Evolutionary conservation across 2,888 invertebrate genomes (phyloP), one percentile per base, ranked within the genome.

Genomic region (Drosophila macrospina): DNA sequence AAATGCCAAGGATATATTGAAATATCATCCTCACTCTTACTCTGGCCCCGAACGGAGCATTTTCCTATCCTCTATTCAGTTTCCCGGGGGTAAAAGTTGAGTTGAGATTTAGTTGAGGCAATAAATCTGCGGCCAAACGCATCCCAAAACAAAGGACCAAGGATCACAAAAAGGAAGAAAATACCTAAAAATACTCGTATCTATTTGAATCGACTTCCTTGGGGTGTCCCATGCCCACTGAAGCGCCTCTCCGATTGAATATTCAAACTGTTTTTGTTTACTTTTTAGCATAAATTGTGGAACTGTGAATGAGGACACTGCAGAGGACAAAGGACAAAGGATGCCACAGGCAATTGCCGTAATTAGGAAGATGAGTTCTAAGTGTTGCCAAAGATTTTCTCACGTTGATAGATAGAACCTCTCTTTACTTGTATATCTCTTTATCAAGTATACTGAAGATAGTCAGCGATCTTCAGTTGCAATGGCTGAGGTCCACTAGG

Each of bases 101-200:
- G 56, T 67, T 66, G 54, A 61, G 60, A 67, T 68, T 64, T 71
- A 65, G 62, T 34, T 45, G 56, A 70, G 63, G 79, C 86, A 86
- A 86, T 86, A 89, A 88, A 88, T 89, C 78, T 88, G 86, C 34
- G 84, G 88, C 77, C 60, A 67, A 72, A 70, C 73, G 67, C 71
- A 74, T 67, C 74, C 73, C 71, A 72, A 79, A 72, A 74, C 68
- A 78, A 78, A 71, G 37, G 15, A 54, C 32, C 61, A 5, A 8
- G 24, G 24, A 54, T 26, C 30, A 15, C 41, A 69, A 79, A 78
- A 69, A 74, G 61, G 56, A 70, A 73, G 51, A 70, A 86, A 75
- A 59, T 69, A 47, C 55, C 32, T 26, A 66, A 86, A 72, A 78
- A 54, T 52, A 24, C 6, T 42, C 41, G 52, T 74, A 71, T 78